Evolutionary conservation across 2,888 invertebrate species (phyloP), one percentile per base, ranked within the genome.

Genomic region (Cinara cedri): DNA sequence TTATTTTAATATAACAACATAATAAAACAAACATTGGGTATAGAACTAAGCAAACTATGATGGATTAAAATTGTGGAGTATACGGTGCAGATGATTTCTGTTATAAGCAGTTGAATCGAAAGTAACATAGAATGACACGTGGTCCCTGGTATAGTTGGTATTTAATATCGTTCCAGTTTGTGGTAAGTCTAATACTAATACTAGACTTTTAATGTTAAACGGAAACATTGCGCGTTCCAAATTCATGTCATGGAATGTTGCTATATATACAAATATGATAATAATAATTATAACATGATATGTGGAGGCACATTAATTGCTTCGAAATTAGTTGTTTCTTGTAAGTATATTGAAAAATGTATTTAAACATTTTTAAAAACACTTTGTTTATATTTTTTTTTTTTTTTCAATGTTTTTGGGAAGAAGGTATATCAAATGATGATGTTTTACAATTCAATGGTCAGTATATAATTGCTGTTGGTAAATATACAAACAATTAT

Each of bases 401-500:
- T n/a, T 16, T 10, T 1, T 16, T n/a, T 54, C 54, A 19, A 8
- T 54, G 54, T 54, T 51, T 19, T 51, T 16, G 51, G n/a, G 6
- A 51, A 6, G n/a, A 19, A 16, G n/a, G 9, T 51, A 51, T 51
- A 51, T n/a, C 51, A n/a, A 16, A 16, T 16, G 4, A 51, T 9
- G n/a, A n/a, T 6, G 51, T n/a, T 19, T 54, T 19, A 54, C 34
- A 34, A 34, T 34, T 34, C 34, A 34, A 34, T 34, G 34, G 34
- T 34, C 34, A 34, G 34, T 54, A 8, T 54, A 54, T n/a, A 54
- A 19, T 76, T 16, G 66, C 24, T n/a, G 24, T 76, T 26, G 76
- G 66, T 54, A 76, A 76, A 57, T 55, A 42, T 21, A 26, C 26
- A 14, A 55, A 13, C 24, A 14, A 54, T n/a, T n/a, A 24, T 76